Conservation (phyloP, 2,888 invertebrate genomes). For the Microdon myrmicae region DNA sequence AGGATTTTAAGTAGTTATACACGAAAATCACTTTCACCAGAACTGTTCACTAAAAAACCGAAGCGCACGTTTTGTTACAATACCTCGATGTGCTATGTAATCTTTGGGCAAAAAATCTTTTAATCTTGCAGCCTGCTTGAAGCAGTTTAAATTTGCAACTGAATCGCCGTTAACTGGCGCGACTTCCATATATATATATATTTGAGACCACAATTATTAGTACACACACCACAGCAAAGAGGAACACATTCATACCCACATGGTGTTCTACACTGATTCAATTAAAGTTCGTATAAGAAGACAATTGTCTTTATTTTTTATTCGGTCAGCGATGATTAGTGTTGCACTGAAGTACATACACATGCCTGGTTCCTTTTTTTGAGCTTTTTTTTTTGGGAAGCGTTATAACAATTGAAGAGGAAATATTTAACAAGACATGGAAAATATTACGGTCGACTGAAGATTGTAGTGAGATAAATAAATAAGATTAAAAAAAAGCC, state of each 20-base stretch:
- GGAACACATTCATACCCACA: too few relatives aligned
- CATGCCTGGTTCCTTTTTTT: too few relatives aligned
- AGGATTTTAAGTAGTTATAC: too few relatives aligned
- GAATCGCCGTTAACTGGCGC: conserved; percentile 63
- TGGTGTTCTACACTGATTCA: conserved; percentile 19
- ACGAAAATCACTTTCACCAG: too few relatives aligned
- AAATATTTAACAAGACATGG: conserved; percentile 19
- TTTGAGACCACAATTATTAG: conserved; percentile 12
- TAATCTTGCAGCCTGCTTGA: conserved; percentile 51
- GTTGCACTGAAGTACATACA: too few relatives aligned
- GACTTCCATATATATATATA: conserved; percentile 60
- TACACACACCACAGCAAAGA: too few relatives aligned
- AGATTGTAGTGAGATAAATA: conserved; percentile 28
- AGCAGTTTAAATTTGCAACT: conserved; percentile 63
- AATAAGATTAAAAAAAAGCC: conserved; percentile 7
- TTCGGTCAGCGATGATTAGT: conserved; percentile 29
- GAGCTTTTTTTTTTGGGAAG: conserved; percentile 13
- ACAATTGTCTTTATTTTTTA: conserved; percentile 25
- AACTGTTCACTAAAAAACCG: too few relatives aligned
- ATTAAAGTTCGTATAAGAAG: conserved; percentile 29
- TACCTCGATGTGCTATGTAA: too few relatives aligned
- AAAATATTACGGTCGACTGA: conserved; percentile 35
- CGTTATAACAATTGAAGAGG: conserved; percentile 27
- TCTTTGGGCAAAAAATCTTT: conserved; percentile 7
- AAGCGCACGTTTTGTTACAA: too few relatives aligned